Evolutionary conservation across 2,113 vertebrate genomes (phyloP).

Genomic region (Chiloscyllium plagiosum): DNA sequence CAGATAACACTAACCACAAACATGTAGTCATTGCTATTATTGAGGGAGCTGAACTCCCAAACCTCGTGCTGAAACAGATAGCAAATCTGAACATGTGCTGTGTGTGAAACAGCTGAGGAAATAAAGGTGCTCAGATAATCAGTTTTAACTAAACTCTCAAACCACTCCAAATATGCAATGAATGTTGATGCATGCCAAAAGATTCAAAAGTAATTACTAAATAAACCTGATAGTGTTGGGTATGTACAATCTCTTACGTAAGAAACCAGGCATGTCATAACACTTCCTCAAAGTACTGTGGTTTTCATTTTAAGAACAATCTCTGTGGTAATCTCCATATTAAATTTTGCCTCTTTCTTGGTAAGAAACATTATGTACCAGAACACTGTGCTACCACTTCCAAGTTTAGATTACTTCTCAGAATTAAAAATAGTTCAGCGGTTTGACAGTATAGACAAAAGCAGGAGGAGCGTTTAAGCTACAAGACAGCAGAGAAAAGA

Average conservation of each 20-base stretch:
- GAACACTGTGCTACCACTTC: constrained; percentile 12
- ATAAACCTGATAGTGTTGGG: not conserved
- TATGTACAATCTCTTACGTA: not conserved
- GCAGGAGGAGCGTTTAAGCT: not conserved
- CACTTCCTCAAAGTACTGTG: constrained; percentile 15
- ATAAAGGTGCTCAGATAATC: not conserved
- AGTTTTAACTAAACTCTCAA: not conserved
- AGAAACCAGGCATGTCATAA: not conserved
- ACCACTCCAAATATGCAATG: not conserved
- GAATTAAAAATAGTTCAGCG: constrained; percentile 4
- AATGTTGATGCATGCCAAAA: not conserved
- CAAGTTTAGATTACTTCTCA: constrained; percentile 24
- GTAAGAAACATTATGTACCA: constrained; percentile 20
- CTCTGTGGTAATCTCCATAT: not conserved
- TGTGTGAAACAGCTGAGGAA: not conserved
- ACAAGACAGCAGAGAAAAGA: not conserved
- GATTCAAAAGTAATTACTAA: not conserved
- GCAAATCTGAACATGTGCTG: not conserved
- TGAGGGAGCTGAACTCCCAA: not conserved
- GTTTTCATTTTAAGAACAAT: constrained; percentile 1
- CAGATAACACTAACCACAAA: not conserved
- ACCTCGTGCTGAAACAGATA: not conserved
- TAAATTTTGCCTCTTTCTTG: not conserved
- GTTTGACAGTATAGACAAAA: not conserved
- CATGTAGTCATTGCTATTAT: not conserved